Base-by-base conservation (phyloP, 2,797 vertebrate species). In the Bryconaethiops microstoma region DNA sequence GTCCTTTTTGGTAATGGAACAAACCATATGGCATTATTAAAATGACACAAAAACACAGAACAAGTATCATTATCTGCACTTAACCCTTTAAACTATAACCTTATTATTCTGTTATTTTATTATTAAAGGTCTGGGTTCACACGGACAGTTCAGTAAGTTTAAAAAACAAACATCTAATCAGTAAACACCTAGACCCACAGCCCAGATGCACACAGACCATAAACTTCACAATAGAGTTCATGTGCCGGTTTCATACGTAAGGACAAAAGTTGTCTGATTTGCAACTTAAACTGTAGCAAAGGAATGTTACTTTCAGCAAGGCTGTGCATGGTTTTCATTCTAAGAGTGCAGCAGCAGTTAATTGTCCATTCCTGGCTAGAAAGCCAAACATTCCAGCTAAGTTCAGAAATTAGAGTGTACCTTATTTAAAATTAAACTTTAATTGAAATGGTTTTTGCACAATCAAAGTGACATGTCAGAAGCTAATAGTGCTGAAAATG, bases 1-100 rank as follows among this genome's bases (percentile, higher is more conserved):
- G 14, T 60, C 54, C 19, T 74, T 72, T 55, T 71, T 50, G 17
- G 29, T 39, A 55, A 55, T 39, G 70, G 50, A 55, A 29, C 48
- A 35, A 54, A 39, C n/a, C 64, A 67, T 67, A 67, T 42, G 39
- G 64, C 8, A 10, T n/a, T 4, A 42, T 67, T 42, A 72, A 55
- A 35, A 35, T 19, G 48, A 54, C 48, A 35, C 67, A 48, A 14
- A 23, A 48, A 69, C 45, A 29, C 14, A 0, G 7, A 71, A 52
- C 64, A 42, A 42, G 35, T n/a, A 67, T 42, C 64, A 42, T 67
- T 65, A 67, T 9, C 17, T 10, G 39, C 35, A 42, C 12, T 42
- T 42, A 42, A 67, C 64, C 39, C 64, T 39, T 42, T 42, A 4
- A 42, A 67, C 64, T 10, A 6, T 10, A 8, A 6, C 6, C 3